These are phyloP conservation scores for Melipona bicolor DNA, from an alignment of 2,888 invertebrate genomes.

Conservation along the genomic window DNA sequence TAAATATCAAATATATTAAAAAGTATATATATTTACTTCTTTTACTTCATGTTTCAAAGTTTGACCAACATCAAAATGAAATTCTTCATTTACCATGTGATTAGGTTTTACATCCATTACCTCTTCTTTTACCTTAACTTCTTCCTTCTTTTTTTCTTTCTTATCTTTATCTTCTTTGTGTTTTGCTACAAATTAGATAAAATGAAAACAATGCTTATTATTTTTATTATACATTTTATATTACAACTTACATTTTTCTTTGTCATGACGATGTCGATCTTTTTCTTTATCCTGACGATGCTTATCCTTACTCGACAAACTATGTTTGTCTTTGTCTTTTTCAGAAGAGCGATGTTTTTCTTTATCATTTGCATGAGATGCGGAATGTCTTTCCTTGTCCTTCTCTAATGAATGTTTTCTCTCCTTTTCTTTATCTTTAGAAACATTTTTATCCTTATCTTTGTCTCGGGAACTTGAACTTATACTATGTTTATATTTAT, in stretches of 20 bases:
- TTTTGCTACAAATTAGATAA: constrained; percentile 73
- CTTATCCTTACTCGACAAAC: constrained; percentile 79
- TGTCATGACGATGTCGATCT: constrained; percentile 81
- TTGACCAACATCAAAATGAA: constrained; percentile 29
- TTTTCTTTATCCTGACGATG: constrained; percentile 83
- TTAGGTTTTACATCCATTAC: constrained; percentile 67
- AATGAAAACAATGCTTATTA: not conserved
- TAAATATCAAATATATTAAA: not conserved
- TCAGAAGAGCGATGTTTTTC: constrained; percentile 79
- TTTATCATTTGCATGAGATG: constrained; percentile 73
- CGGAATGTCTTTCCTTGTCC: constrained; percentile 79
- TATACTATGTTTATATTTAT: constrained; percentile 84
- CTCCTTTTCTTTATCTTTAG: constrained; percentile 77
- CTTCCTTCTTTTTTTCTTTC: constrained; percentile 85
- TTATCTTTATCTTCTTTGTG: constrained; percentile 86
- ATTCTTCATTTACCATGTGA: constrained; percentile 69
- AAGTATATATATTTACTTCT: constrained; percentile 52
- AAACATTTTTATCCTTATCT: constrained; percentile 81
- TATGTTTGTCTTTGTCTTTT: constrained; percentile 76
- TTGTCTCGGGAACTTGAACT: constrained; percentile 82
- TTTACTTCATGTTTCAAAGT: constrained; percentile 64
- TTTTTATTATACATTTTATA: not conserved
- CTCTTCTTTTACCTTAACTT: constrained; percentile 73
- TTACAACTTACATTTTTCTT: constrained; percentile 78
- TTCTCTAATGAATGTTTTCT: constrained; percentile 83